These are phyloP conservation scores for Ochropleura plecta DNA, from an alignment of 2,888 invertebrate genomes.

Conservation along the genomic window DNA sequence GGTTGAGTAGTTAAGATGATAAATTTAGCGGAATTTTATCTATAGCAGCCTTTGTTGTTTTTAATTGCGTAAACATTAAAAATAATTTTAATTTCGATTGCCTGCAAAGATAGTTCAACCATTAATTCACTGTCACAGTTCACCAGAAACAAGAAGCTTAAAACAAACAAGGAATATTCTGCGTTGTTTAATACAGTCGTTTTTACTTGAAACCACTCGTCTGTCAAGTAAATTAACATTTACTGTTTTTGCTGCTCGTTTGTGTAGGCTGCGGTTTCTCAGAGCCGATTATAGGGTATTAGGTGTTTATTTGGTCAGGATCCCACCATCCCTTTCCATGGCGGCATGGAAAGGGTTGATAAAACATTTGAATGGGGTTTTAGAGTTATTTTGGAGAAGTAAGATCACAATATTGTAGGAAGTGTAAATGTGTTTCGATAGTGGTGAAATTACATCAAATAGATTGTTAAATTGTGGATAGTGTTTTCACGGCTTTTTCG, in stretches of 20 bases:
- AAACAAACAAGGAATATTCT: slow-evolving; percentile 4
- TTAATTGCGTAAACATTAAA: too few species aligned
- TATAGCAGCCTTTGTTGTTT: too few species aligned
- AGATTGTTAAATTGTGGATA: too few species aligned
- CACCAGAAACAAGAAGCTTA: not conserved
- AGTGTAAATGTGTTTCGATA: not conserved
- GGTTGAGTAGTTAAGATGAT: too few species aligned
- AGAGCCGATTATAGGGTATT: slow-evolving; percentile 41
- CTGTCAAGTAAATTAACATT: slow-evolving; percentile 51
- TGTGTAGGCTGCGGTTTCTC: slow-evolving; percentile 38
- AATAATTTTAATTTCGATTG: too few species aligned
- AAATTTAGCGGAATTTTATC: too few species aligned
- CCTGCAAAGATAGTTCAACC: too few species aligned
- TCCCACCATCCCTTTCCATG: slow-evolving; percentile 17
- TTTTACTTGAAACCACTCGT: slow-evolving; percentile 25
- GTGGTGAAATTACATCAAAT: not conserved
- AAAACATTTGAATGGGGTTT: slow-evolving; percentile 25
- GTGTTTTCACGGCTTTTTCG: too few species aligned
- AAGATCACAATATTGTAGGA: not conserved
- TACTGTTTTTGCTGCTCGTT: slow-evolving; percentile 31
- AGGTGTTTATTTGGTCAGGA: slow-evolving; percentile 7
- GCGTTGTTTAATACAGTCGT: slow-evolving; percentile 2
- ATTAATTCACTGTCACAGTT: too few species aligned
- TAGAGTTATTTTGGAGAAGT: slow-evolving; percentile 2
- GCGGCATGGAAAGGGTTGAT: not conserved